Evolutionary conservation across 2,797 vertebrate species (phyloP).

Genomic region (Cyprinodon diabolis): DNA sequence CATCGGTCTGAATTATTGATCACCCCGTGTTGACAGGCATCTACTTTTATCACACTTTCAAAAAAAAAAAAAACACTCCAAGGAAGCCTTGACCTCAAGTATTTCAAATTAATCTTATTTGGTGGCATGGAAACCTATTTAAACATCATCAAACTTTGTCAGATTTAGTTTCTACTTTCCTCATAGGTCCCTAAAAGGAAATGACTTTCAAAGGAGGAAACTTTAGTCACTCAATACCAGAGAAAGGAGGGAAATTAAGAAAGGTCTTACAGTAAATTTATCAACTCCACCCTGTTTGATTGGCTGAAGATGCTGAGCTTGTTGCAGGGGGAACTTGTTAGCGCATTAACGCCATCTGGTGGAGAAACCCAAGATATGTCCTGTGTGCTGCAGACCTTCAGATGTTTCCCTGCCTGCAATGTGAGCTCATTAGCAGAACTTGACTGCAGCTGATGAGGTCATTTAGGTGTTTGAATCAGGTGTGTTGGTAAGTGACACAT

Average conservation of each 20-base stretch:
- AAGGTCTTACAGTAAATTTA: background rate
- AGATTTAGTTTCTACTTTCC: background rate
- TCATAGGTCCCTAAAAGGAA: background rate
- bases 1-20: constrained; percentile 63
- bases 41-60: constrained; percentile 12
- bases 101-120: too few relatives aligned
- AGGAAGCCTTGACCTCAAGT: background rate
- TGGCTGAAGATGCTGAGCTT: background rate
- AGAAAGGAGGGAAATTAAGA: background rate
- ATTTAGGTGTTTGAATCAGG: too few relatives aligned
- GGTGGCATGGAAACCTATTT: background rate
- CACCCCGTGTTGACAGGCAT: constrained; percentile 27
- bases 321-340: background rate
- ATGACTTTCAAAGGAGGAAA: background rate
- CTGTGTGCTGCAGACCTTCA: background rate
- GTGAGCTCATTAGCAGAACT: too few relatives aligned
- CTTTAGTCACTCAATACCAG: background rate
- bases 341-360: constrained; percentile 46
- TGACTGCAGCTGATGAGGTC: too few relatives aligned
- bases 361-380: constrained; percentile 24
- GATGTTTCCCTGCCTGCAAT: too few relatives aligned
- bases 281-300: constrained; percentile 1
- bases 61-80: background rate
- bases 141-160: background rate
- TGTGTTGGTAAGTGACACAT: too few relatives aligned